phyloP scores from a whole-genome alignment of 2,797 vertebrate genomes.

The Labeo calbasu region DNA sequence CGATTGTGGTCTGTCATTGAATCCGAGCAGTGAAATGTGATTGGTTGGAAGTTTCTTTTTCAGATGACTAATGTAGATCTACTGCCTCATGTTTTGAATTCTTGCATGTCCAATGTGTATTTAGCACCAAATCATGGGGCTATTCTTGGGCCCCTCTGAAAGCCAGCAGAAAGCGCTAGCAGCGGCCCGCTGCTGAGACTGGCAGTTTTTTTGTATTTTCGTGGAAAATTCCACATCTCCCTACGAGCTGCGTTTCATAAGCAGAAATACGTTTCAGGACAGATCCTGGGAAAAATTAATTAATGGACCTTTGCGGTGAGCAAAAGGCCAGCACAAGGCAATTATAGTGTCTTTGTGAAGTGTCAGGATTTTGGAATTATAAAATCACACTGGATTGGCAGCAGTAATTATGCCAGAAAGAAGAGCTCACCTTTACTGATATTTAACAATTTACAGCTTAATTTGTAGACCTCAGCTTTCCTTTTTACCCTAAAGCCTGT shows the following conservation, averaged over 20 bases:
- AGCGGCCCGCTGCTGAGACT: slow-evolving; percentile 62
- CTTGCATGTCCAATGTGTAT: slow-evolving; percentile 68
- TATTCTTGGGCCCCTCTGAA: slow-evolving; percentile 67
- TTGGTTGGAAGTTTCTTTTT: slow-evolving; percentile 18
- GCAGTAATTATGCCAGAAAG: slow-evolving; percentile 74
- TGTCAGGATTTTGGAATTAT: slow-evolving; percentile 83
- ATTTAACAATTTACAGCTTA: slow-evolving; percentile 66
- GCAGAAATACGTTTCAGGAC: slow-evolving; percentile 71
- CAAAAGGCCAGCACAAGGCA: slow-evolving; percentile 77
- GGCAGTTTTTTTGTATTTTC: slow-evolving; percentile 86
- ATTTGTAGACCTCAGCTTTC: slow-evolving; percentile 59
- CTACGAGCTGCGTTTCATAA: slow-evolving; percentile 71
- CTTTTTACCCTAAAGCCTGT: slow-evolving; percentile 53
- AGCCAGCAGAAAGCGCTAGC: slow-evolving; percentile 55
- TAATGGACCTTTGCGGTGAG: slow-evolving; percentile 78
- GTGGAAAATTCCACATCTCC: slow-evolving; percentile 92
- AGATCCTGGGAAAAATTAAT: slow-evolving; percentile 77
- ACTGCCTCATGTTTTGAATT: slow-evolving; percentile 65
- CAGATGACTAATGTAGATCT: slow-evolving; percentile 34
- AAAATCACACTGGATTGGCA: slow-evolving; percentile 76
- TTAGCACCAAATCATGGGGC: slow-evolving; percentile 69
- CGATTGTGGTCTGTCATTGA: neutral
- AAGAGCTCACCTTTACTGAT: slow-evolving; percentile 72
- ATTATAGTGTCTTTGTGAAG: slow-evolving; percentile 86
- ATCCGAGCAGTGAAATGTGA: neutral